Evolutionary conservation across 2,113 vertebrate species (phyloP).

Genomic region (Campylomormyrus numenius): DNA sequence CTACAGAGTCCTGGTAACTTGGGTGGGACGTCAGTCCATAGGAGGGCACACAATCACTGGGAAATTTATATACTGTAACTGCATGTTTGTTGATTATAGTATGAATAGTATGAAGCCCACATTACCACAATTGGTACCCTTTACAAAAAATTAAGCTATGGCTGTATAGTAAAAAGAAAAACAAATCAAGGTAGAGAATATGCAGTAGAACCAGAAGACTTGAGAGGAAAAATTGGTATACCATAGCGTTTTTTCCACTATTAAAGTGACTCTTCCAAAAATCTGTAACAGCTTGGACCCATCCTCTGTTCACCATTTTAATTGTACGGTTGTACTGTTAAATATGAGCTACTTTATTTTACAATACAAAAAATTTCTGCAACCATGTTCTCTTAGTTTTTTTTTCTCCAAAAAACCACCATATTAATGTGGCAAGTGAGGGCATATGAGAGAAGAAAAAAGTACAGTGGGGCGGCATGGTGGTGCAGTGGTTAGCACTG

Average conservation of each 20-base stretch:
- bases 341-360: background rate
- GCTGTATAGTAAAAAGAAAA: background rate
- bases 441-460: background rate
- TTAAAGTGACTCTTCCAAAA: background rate
- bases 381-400: background rate
- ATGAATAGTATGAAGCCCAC: background rate
- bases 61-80: background rate
- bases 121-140: background rate
- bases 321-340: background rate
- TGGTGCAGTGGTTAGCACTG: too few relatives aligned
- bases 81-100: background rate
- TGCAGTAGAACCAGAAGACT: background rate
- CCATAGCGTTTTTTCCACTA: background rate
- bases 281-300: background rate
- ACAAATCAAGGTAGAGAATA: background rate
- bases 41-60: background rate
- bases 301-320: background rate
- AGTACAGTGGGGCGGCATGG: too few relatives aligned
- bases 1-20: background rate
- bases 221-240: background rate
- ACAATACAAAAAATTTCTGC: background rate
- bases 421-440: background rate
- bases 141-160: background rate
- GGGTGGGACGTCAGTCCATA: background rate
- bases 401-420: background rate